Base-by-base conservation (phyloP, 2,888 invertebrate species). In the Lacanobia wlatinum region DNA sequence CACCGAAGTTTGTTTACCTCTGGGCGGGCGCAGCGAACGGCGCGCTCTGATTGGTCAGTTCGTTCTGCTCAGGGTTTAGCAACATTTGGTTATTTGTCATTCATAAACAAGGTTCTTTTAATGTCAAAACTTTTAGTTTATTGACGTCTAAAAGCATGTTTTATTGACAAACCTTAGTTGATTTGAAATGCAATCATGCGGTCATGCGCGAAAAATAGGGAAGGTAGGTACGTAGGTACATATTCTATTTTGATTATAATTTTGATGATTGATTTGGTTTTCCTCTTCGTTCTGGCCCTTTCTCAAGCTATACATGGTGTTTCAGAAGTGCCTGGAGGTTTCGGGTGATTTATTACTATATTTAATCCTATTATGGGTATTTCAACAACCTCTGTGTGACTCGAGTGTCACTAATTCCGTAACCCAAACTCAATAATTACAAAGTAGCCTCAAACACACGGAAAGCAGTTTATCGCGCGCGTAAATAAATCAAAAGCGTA, bases 1-100 rank as follows among this genome's bases (percentile, higher is more conserved):
- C 66, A 68, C 80, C 84, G 6, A 87, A 84, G 88, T 78, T 85
- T 90, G 76, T 88, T 90, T 87, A 90, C 86, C 87, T 76, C 90
- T 89, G 91, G 90, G 87, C 86, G 88, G 84, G 82, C 55, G 53
- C 74, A 46, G 52, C 23, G 16, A 56, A 56, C 50, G 59, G 61
- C 10, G 78, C 67, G 56, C 66, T 75, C 83, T 84, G 78, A 89
- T 90, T 91, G 90, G 90, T 40, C 70, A 16, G 59, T 38, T 59
- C 21, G 34, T 28, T n/a, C 23, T 10, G 23, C 23, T 23, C 48
- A 50, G 38, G 9, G 66, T 83, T 87, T 84, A 67, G 83, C 84
- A 90, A 90, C 90, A 88, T 87, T 87, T 82, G 78, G 64, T 68
- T 75, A 72, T 70, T 80, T 80, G 62, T 65, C 70, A 50, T 53